phyloP scores from a whole-genome alignment of 2,113 vertebrate genomes.

The Poeciliopsis turrubarensis region DNA sequence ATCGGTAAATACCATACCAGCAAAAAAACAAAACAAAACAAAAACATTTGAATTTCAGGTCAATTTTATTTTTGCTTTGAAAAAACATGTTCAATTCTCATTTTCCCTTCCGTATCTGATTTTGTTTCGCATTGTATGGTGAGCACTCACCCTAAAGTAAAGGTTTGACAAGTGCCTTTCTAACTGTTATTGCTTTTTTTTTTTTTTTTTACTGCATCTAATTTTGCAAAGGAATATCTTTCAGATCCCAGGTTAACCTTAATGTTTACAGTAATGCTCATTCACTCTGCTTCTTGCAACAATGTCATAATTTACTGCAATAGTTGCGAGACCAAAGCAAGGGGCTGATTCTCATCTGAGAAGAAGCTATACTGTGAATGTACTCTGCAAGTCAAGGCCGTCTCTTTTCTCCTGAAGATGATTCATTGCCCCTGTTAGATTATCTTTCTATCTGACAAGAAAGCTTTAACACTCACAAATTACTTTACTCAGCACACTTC shows the following conservation, averaged over 20 bases:
- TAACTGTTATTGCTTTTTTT: neutral
- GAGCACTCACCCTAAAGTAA: neutral
- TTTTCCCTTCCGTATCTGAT: neutral
- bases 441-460: constrained; percentile 24
- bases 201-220: neutral
- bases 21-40: too few relatives aligned
- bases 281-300: constrained; percentile 28
- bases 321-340: constrained; percentile 35
- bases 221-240: neutral
- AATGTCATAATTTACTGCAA: constrained; percentile 32
- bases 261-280: neutral
- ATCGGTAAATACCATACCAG: too few relatives aligned
- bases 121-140: neutral
- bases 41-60: neutral
- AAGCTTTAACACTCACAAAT: constrained; percentile 26
- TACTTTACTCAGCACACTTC: constrained; percentile 6
- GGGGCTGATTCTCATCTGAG: constrained; percentile 21
- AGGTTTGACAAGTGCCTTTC: neutral
- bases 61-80: neutral
- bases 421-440: constrained; percentile 16
- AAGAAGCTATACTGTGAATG: constrained; percentile 52
- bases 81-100: neutral
- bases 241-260: constrained; percentile 7
- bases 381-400: constrained; percentile 63
- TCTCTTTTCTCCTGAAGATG: constrained; percentile 48